Percentiles rank a stretch among this genome's conserved stretches.
These are phyloP conservation scores for Oryctes rhinoceros DNA, from an alignment of 1,140 invertebrate genomes.

Conservation along the genomic window DNA sequence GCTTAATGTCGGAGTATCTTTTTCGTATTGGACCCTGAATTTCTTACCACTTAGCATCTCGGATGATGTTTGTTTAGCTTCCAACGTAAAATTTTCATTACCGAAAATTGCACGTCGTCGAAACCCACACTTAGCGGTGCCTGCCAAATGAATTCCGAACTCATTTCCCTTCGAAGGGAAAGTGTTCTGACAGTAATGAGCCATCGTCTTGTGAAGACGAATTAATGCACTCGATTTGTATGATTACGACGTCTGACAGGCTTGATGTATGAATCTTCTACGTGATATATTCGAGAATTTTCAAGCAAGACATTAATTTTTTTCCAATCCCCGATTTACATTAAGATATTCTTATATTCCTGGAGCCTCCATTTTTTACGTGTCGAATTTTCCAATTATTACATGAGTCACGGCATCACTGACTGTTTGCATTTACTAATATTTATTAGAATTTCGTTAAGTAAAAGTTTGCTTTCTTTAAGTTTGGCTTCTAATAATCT, in stretches of 20 bases:
- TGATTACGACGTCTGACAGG: not conserved
- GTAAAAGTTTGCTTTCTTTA: too few species aligned
- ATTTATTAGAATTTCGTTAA: too few species aligned
- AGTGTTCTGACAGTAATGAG: constrained; percentile 13
- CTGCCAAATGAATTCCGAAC: constrained; percentile 10
- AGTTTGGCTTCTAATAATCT: too few species aligned
- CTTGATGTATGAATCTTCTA: not conserved
- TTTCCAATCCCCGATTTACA: not conserved
- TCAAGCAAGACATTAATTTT: not conserved
- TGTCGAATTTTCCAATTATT: too few species aligned
- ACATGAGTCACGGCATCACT: too few species aligned
- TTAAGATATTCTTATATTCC: too few species aligned
- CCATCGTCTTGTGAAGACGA: not conserved
- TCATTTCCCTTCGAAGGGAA: not conserved
- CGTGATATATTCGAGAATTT: not conserved
- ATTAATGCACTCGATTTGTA: constrained; percentile 15
- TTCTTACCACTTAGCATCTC: constrained; percentile 31
- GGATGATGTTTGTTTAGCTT: constrained; percentile 28
- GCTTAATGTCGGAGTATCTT: constrained; percentile 19
- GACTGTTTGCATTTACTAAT: too few species aligned
- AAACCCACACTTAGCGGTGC: not conserved
- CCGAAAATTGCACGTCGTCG: not conserved
- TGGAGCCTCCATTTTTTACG: too few species aligned
- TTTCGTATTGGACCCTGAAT: not conserved
- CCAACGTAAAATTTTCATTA: constrained; percentile 33